Evolutionary conservation across 2,113 vertebrate genomes (phyloP).

Genomic region (Salvator merianae): DNA sequence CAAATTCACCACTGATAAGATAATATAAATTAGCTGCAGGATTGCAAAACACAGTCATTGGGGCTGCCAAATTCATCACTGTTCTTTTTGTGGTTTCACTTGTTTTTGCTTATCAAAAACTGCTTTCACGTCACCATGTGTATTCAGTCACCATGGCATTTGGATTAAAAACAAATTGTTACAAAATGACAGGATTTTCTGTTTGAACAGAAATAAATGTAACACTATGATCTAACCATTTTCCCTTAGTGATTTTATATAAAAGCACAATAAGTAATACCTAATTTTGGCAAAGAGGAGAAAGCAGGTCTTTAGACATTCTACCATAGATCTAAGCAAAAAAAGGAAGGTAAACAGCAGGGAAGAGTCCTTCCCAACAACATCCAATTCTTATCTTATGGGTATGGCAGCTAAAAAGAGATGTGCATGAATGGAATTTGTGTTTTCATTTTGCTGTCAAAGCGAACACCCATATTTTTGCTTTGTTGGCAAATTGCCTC

Average conservation of each 20-base stretch:
- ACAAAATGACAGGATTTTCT: conserved; percentile 10
- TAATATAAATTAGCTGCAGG: neutral
- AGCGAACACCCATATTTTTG: no score
- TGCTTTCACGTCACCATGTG: conserved; percentile 18
- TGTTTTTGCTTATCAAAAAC: conserved; percentile 31
- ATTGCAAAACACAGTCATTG: conserved; percentile 41
- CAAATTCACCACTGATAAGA: conserved; percentile 16
- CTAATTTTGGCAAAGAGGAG: neutral
- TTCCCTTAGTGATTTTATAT: neutral
- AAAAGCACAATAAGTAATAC: conserved; percentile 35
- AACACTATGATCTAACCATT: neutral
- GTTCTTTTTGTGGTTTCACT: conserved; percentile 15
- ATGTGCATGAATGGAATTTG: no score
- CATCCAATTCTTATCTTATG: no score
- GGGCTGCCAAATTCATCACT: conserved; percentile 23
- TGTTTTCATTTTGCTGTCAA: no score
- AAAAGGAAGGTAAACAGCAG: no score
- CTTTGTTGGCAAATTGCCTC: no score
- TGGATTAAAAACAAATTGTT: conserved; percentile 49
- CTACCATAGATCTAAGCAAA: no score
- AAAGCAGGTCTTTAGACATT: neutral
- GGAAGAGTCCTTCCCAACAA: no score
- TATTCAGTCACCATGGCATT: conserved; percentile 30
- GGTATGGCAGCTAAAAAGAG: no score
- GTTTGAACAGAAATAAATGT: conserved; percentile 51